Conservation (phyloP, 2,888 invertebrate species). For the Fissipunctia ypsillon region DNA sequence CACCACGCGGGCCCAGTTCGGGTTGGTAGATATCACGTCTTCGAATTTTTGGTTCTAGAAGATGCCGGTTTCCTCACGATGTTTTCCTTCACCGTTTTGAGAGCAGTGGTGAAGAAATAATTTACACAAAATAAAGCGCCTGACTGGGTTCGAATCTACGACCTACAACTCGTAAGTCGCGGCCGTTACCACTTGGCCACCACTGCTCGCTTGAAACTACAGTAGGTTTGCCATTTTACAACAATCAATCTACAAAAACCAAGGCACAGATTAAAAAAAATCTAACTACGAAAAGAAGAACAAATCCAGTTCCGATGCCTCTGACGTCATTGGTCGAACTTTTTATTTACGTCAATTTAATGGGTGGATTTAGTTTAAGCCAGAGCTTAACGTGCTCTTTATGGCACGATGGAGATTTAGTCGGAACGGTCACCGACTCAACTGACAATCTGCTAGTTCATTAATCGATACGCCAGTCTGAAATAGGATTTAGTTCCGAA, state of each 20-base stretch:
- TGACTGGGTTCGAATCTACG: too few relatives aligned
- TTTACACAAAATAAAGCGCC: too few relatives aligned
- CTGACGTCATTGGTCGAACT: constrained; percentile 50
- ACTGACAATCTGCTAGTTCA: background rate
- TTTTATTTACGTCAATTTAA: constrained; percentile 57
- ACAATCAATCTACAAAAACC: background rate
- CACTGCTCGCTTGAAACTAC: too few relatives aligned
- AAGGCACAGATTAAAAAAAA: background rate
- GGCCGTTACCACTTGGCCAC: too few relatives aligned
- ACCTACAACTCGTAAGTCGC: too few relatives aligned
- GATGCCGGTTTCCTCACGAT: too few relatives aligned
- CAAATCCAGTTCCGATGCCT: constrained; percentile 39
- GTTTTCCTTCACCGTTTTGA: too few relatives aligned
- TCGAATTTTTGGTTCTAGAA: too few relatives aligned
- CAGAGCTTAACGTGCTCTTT: constrained; percentile 62
- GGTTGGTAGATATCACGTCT: too few relatives aligned
- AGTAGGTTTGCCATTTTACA: too few relatives aligned
- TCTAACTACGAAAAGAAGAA: background rate
- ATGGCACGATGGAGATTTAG: constrained; percentile 56
- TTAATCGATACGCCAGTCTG: constrained; percentile 45
- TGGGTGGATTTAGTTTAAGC: constrained; percentile 39
- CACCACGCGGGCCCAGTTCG: too few relatives aligned
- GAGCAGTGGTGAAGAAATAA: too few relatives aligned
- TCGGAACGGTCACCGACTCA: constrained; percentile 41
- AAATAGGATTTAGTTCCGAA: constrained; percentile 27